phyloP scores from a whole-genome alignment of 2,113 vertebrate species.

The Pomatostomus ruficeps region DNA sequence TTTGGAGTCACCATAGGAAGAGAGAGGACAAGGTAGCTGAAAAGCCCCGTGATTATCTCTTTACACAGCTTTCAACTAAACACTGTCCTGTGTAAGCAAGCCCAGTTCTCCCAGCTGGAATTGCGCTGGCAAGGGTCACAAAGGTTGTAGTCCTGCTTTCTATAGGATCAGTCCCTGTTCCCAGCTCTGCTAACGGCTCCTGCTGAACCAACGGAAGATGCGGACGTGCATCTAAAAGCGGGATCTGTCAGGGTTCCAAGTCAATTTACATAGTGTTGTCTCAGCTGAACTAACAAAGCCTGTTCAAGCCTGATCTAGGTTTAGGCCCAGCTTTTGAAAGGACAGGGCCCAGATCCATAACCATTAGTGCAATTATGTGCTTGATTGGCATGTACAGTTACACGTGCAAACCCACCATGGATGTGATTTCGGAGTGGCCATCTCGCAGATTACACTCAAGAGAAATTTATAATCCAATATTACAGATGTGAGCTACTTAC shows the following conservation, averaged over 20 bases:
- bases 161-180: neutral
- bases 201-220: neutral
- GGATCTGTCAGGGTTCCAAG: constrained; percentile 39
- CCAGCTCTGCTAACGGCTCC: neutral
- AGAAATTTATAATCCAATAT: neutral
- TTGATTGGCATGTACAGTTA: neutral
- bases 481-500: neutral
- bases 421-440: neutral
- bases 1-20: neutral
- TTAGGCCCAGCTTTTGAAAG: constrained; percentile 14
- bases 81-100: neutral
- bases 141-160: neutral
- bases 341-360: neutral
- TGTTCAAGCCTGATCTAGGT: neutral
- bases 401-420: neutral
- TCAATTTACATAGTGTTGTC: constrained; percentile 52
- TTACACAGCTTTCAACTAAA: neutral
- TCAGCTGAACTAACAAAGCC: constrained; percentile 62
- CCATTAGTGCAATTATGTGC: neutral
- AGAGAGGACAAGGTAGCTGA: neutral
- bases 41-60: neutral
- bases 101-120: neutral
- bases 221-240: constrained; percentile 18
- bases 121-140: neutral
- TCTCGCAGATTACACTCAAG: neutral